Conservation (phyloP, 2,888 invertebrate genomes). For the Lymantria monacha region DNA sequence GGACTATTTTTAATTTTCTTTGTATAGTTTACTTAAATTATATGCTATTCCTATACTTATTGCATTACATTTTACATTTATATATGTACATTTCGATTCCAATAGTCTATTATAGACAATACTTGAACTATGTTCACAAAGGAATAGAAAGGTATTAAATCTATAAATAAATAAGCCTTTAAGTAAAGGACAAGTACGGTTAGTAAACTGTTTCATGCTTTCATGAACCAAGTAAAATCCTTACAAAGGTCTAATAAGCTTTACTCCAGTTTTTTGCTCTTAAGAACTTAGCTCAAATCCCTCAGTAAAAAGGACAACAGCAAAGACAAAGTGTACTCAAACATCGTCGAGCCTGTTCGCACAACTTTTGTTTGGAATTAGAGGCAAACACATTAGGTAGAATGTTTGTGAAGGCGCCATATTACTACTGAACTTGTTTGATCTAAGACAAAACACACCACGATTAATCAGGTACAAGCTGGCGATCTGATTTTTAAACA, state of each 20-base stretch:
- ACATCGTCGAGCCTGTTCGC: conserved; percentile 46
- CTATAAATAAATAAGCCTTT: conserved; percentile 27
- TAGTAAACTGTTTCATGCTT: conserved; percentile 32
- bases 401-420: conserved; percentile 72
- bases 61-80: no score
- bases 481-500: conserved; percentile 57
- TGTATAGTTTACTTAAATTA: no score
- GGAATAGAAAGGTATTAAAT: neutral
- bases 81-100: no score
- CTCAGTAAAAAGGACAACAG: conserved; percentile 39
- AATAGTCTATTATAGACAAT: no score
- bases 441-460: conserved; percentile 64
- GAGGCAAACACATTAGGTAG: conserved; percentile 77
- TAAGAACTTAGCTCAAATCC: conserved; percentile 30
- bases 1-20: no score
- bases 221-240: conserved; percentile 31
- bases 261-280: conserved; percentile 24
- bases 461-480: conserved; percentile 65
- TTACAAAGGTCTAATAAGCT: conserved; percentile 34
- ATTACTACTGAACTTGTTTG: conserved; percentile 67
- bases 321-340: conserved; percentile 49
- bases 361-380: conserved; percentile 73
- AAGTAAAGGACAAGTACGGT: conserved; percentile 29
- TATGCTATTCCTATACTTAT: no score
- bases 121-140: no score